phyloP scores from a whole-genome alignment of 1,140 invertebrate genomes.

The Medauroidea extradentata region DNA sequence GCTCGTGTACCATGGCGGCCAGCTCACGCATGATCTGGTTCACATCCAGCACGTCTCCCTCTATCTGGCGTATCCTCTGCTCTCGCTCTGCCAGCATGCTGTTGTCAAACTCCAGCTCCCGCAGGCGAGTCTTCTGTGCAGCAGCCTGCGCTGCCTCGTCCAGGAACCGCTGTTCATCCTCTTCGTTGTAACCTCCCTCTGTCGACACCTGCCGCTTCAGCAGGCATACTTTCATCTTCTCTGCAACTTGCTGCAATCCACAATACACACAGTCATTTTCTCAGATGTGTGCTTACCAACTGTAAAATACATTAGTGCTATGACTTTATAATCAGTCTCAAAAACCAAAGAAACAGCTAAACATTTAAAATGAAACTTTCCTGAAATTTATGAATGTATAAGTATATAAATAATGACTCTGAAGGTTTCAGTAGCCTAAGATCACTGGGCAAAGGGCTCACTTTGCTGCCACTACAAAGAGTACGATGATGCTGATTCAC shows the following conservation, averaged over 20 bases:
- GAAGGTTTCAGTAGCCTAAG: too few species aligned
- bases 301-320: too few species aligned
- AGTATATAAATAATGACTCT: too few species aligned
- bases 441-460: too few species aligned
- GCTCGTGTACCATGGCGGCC: constrained; percentile 72
- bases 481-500: too few species aligned
- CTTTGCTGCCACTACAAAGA: too few species aligned
- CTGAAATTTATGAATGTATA: too few species aligned
- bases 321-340: too few species aligned
- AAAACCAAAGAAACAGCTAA: too few species aligned
- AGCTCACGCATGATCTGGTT: constrained; percentile 90
- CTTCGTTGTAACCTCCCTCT: constrained; percentile 37
- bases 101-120: constrained; percentile 68
- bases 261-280: too few species aligned
- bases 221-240: constrained; percentile 72
- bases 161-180: constrained; percentile 40
- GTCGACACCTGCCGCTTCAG: constrained; percentile 45
- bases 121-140: constrained; percentile 45
- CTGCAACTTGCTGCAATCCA: constrained; percentile 56
- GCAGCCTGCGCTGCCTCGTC: constrained; percentile 36
- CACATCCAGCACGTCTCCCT: constrained; percentile 83
- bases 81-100: constrained; percentile 70
- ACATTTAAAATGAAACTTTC: too few species aligned
- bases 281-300: too few species aligned
- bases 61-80: constrained; percentile 66